Evolutionary conservation across 2,113 vertebrate genomes (phyloP).

Genomic region (Leptobrachium ailaonicum): DNA sequence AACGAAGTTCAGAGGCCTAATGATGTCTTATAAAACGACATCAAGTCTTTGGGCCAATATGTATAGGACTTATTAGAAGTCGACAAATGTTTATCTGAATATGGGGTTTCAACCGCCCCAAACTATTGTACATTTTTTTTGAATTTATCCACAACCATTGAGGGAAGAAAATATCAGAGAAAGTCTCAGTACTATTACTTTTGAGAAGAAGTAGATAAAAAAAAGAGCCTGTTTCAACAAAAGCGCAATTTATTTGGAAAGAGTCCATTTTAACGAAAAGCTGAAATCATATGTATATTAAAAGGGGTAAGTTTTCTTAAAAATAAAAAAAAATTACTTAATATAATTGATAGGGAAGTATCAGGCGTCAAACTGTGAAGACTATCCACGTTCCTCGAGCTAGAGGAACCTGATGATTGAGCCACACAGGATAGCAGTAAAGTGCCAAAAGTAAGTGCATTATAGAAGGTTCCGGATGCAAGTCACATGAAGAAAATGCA

Average conservation of each 20-base stretch:
- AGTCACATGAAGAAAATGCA: neutral
- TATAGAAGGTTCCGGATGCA: conserved; percentile 46
- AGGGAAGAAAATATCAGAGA: neutral
- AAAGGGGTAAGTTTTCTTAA: too few relatives aligned
- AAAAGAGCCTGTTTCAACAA: too few relatives aligned
- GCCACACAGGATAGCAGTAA: conserved; percentile 62
- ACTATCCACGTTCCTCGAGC: conserved; percentile 57
- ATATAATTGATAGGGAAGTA: conserved; percentile 49
- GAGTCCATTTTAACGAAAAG: neutral
- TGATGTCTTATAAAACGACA: conserved; percentile 57
- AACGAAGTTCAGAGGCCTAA: conserved; percentile 62
- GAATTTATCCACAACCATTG: conserved; percentile 58
- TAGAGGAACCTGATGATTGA: conserved; percentile 59
- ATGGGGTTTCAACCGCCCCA: conserved; percentile 56
- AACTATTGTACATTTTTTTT: conserved; percentile 58
- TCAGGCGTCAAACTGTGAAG: conserved; percentile 71
- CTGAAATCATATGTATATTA: too few relatives aligned
- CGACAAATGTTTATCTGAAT: conserved; percentile 52
- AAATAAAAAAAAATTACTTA: neutral
- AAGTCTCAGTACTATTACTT: neutral
- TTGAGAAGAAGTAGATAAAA: neutral
- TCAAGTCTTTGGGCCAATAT: conserved; percentile 58
- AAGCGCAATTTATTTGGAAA: neutral
- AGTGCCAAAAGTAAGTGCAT: conserved; percentile 59
- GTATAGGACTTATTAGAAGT: conserved; percentile 60